phyloP scores from a whole-genome alignment of 2,113 vertebrate genomes.

The Alouatta palliata region DNA sequence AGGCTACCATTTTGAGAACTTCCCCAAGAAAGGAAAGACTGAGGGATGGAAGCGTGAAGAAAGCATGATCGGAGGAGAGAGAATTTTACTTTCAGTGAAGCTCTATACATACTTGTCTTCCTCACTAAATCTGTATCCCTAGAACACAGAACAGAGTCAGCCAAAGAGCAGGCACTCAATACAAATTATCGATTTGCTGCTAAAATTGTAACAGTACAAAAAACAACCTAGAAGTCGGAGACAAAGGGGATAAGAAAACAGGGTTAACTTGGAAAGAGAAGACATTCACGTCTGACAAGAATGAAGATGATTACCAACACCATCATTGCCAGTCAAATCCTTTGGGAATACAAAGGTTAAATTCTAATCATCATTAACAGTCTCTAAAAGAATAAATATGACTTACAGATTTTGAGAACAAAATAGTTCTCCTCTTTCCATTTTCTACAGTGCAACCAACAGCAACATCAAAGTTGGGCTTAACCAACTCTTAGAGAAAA shows the following conservation, averaged over 20 bases:
- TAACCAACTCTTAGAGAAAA: not conserved
- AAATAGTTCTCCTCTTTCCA: not conserved
- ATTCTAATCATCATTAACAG: constrained; percentile 1
- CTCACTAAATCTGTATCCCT: not conserved
- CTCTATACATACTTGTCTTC: not conserved
- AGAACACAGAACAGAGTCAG: not conserved
- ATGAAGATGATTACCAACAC: not conserved
- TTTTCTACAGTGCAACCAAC: constrained; percentile 18
- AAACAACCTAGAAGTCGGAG: not conserved
- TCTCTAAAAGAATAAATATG: constrained; percentile 8
- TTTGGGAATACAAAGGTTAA: not conserved
- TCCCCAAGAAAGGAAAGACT: not conserved
- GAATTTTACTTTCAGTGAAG: not conserved
- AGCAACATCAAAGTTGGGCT: not conserved
- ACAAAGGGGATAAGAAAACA: not conserved
- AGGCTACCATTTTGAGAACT: not conserved
- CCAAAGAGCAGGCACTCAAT: not conserved
- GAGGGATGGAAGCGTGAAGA: not conserved
- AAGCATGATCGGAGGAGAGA: not conserved
- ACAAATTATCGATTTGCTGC: not conserved
- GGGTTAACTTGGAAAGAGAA: not conserved
- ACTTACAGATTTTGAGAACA: not conserved
- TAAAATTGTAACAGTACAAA: constrained; percentile 1
- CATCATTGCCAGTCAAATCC: not conserved
- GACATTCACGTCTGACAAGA: not conserved